phyloP scores from a whole-genome alignment of 2,797 vertebrate species.

The Balearica regulorum region DNA sequence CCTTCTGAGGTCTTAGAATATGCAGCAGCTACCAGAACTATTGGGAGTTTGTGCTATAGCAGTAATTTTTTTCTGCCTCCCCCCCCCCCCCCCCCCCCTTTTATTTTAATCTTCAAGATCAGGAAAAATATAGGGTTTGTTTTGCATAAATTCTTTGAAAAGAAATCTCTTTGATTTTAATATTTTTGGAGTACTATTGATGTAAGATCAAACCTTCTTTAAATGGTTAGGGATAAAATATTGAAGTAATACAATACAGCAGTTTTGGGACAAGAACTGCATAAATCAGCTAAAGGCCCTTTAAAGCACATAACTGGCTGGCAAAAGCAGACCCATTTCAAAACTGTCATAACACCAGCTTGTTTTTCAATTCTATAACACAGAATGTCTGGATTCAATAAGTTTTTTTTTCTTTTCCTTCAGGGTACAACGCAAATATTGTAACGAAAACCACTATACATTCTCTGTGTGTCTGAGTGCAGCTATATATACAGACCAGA shows the following conservation, averaged over 20 bases:
- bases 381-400: constrained; percentile 64
- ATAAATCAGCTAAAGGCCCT: constrained; percentile 64
- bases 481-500: not conserved
- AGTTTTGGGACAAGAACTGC: constrained; percentile 58
- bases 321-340: constrained; percentile 57
- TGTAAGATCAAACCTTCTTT: constrained; percentile 65
- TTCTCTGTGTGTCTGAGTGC: not conserved
- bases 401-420: constrained; percentile 21
- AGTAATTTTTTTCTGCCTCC: not conserved
- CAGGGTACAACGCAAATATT: constrained; percentile 41
- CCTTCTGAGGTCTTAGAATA: constrained; percentile 26
- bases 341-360: constrained; percentile 65
- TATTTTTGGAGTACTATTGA: constrained; percentile 57
- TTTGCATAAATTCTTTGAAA: constrained; percentile 56
- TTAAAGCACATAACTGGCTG: constrained; percentile 57
- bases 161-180: constrained; percentile 63
- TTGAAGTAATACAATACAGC: constrained; percentile 68
- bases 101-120: not conserved
- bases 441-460: constrained; percentile 15
- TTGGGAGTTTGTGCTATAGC: not conserved
- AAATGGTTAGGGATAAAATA: constrained; percentile 65
- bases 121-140: constrained; percentile 32
- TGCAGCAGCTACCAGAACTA: not conserved
- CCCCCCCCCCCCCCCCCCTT: not conserved
- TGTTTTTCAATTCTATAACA: constrained; percentile 63